phyloP scores from a whole-genome alignment of 2,797 vertebrate genomes.

The Pristis pectinata region DNA sequence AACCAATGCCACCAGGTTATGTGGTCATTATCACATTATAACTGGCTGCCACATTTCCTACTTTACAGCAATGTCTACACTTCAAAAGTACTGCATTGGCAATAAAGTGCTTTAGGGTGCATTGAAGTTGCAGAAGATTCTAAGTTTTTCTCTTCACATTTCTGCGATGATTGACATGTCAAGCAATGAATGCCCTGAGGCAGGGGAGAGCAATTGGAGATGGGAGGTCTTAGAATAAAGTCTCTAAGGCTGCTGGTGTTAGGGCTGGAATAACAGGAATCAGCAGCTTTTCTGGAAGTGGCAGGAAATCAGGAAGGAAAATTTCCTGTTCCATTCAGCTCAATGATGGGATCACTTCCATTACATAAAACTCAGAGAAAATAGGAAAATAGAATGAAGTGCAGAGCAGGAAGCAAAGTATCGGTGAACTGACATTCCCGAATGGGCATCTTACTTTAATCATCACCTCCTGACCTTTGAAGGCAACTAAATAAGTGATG shows the following conservation, averaged over 20 bases:
- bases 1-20: background rate
- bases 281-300: background rate
- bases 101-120: background rate
- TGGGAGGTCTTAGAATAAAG: background rate
- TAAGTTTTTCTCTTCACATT: background rate
- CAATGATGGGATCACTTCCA: background rate
- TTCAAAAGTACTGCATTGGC: background rate
- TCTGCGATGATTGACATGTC: background rate
- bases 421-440: background rate
- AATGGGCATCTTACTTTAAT: background rate
- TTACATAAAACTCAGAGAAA: background rate
- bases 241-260: background rate
- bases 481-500: conserved; percentile 19
- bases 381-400: background rate
- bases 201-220: background rate
- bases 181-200: background rate
- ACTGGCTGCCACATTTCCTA: background rate
- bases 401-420: background rate
- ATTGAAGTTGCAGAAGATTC: background rate
- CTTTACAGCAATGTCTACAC: background rate
- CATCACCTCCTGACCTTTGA: conserved; percentile 17
- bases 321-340: background rate
- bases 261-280: background rate
- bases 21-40: background rate
- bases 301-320: background rate